Evolutionary conservation across 2,888 invertebrate species (phyloP).

Genomic region (Rhorus exstirpatorius): DNA sequence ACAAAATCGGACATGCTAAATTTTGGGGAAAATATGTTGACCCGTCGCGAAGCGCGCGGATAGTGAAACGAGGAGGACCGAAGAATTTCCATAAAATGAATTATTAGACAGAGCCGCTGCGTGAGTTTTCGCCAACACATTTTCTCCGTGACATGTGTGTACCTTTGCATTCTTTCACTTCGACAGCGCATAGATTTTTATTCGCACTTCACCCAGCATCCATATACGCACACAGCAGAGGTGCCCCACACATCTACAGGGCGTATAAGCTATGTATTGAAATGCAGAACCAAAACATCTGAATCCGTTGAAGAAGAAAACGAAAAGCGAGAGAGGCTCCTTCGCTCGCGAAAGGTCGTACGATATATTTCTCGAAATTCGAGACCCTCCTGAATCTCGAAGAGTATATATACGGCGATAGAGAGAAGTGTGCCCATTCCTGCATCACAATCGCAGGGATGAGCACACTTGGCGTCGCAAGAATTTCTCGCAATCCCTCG

Average conservation of each 20-base stretch:
- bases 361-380: slow-evolving; percentile 51
- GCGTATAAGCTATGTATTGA: slow-evolving; percentile 3
- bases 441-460: too few relatives aligned
- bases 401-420: neutral
- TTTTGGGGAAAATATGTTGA: slow-evolving; percentile 85
- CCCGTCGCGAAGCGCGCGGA: slow-evolving; percentile 58
- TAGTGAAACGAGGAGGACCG: slow-evolving; percentile 35
- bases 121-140: slow-evolving; percentile 56
- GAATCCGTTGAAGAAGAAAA: slow-evolving; percentile 59
- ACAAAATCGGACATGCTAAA: slow-evolving; percentile 83
- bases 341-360: neutral
- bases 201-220: slow-evolving; percentile 32
- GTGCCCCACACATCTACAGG: neutral
- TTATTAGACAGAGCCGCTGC: slow-evolving; percentile 78
- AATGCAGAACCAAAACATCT: slow-evolving; percentile 34
- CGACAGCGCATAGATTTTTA: slow-evolving; percentile 60
- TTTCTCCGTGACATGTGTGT: neutral
- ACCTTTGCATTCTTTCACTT: slow-evolving; percentile 19
- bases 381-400: slow-evolving; percentile 17
- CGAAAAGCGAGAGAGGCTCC: slow-evolving; percentile 32
- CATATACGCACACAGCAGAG: neutral
- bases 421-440: too few relatives aligned
- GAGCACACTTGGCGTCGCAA: slow-evolving; percentile 20
- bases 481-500: slow-evolving; percentile 31
- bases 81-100: slow-evolving; percentile 82